Conservation (phyloP, 2,797 vertebrate genomes). For the Pelodytes ibericus region DNA sequence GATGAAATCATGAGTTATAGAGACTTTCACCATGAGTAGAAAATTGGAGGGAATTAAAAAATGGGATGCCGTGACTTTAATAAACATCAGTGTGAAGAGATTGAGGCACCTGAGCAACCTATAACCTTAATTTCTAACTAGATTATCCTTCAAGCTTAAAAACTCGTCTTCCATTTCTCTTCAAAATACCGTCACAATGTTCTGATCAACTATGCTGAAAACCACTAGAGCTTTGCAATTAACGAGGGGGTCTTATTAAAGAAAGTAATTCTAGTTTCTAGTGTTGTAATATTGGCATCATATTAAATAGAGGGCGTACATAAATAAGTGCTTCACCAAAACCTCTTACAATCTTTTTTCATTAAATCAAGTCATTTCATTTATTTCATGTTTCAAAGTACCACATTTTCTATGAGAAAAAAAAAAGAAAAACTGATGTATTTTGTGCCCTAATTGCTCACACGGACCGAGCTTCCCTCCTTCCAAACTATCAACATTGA, state of each 20-base stretch:
- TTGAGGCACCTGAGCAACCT: slow-evolving; percentile 47
- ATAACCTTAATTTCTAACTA: slow-evolving; percentile 61
- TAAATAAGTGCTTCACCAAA: slow-evolving; percentile 1
- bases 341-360: neutral
- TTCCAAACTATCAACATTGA: slow-evolving; percentile 5
- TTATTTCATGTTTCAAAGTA: slow-evolving; percentile 9
- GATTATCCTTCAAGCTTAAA: slow-evolving; percentile 57
- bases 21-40: slow-evolving; percentile 1
- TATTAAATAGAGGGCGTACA: neutral
- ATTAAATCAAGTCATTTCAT: slow-evolving; percentile 8
- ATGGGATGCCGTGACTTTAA: slow-evolving; percentile 44
- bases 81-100: slow-evolving; percentile 54
- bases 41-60: slow-evolving; percentile 32
- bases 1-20: neutral
- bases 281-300: slow-evolving; percentile 30
- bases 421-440: neutral
- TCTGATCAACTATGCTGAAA: slow-evolving; percentile 52
- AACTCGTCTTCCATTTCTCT: slow-evolving; percentile 40
- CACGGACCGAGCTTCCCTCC: neutral
- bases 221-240: slow-evolving; percentile 53
- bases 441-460: slow-evolving; percentile 4
- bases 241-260: slow-evolving; percentile 19
- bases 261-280: slow-evolving; percentile 40
- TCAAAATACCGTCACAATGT: slow-evolving; percentile 59
- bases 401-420: neutral